Evolutionary conservation across 2,113 vertebrate species (phyloP).

Genomic region (Callipepla squamata): DNA sequence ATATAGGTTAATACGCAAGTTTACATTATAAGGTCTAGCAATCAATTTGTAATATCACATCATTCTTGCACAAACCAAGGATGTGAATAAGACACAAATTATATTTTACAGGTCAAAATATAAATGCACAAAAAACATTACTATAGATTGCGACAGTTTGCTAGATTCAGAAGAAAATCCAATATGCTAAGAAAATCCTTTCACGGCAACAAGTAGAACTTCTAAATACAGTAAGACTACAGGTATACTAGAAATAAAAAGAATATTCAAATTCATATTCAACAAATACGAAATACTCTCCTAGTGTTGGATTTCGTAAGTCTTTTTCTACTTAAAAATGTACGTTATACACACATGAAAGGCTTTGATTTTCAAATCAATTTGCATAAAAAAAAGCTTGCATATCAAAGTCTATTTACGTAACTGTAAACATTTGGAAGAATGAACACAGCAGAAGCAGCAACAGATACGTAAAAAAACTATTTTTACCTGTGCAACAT

Average conservation of each 20-base stretch:
- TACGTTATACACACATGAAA: background rate
- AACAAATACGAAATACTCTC: background rate
- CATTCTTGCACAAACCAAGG: background rate
- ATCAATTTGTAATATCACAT: background rate
- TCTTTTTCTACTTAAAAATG: background rate
- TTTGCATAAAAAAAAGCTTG: background rate
- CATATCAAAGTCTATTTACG: background rate
- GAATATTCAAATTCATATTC: background rate
- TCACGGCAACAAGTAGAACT: background rate
- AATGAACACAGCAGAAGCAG: background rate
- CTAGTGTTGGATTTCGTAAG: background rate
- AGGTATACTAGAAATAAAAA: background rate
- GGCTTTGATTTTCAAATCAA: background rate
- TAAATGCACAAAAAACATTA: background rate
- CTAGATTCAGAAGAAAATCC: background rate
- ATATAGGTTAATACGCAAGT: background rate
- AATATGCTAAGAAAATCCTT: background rate
- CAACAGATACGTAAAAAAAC: background rate
- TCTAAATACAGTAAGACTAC: background rate
- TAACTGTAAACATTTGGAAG: background rate
- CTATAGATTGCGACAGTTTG: background rate
- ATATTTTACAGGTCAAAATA: background rate
- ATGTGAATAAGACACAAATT: background rate
- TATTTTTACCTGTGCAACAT: conserved; percentile 92
- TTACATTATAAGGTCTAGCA: background rate